Evolutionary conservation across 2,113 vertebrate species (phyloP), one percentile per base, ranked within the genome.

Genomic region (Mixornis gularis): DNA sequence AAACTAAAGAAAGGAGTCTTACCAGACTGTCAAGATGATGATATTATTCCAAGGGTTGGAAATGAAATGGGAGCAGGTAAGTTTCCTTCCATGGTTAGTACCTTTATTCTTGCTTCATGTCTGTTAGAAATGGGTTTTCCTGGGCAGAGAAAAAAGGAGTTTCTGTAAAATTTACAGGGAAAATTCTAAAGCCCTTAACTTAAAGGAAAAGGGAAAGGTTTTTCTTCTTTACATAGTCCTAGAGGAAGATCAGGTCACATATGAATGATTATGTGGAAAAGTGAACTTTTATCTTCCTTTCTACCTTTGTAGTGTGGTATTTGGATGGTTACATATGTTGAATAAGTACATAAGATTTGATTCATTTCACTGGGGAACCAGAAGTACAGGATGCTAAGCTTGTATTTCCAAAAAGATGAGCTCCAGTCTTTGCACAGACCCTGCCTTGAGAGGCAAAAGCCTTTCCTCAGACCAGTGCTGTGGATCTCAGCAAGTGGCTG

Each of bases 51-150:
- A 58, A 77, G 81, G 6, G 26, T 62, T 90, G 98, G 96, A 85
- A 98, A 97, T 70, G 96, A 98, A 80, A 97, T 98, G 88, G 98
- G 97, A 95, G 90, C 97, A 98, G 98, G 99, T 99, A 94, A 27
- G 95, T 82, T 93, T 94, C 85, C 51, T 88, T 76, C 56, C 17
- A 14, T 87, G 29, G 16, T 63, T 85, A 58, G 20, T 91, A 65
- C 6, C 41, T 74, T 58, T 78, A 29, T 83, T 85, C 34, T 63
- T 77, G 27, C 29, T 85, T 88, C 12, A 9, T 66, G 24, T 43
- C 53, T 81, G 13, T 72, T 79, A 52, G 20, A 84, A 89, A 46
- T 71, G 12, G 27, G 6, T 79, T 87, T 63, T 79, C 7, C 79
- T 85, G 17, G 7, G 26, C 8, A 41, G 21, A 63, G 29, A 46